Base-by-base conservation (phyloP, 2,797 vertebrate genomes). In the Parambassis ranga region DNA sequence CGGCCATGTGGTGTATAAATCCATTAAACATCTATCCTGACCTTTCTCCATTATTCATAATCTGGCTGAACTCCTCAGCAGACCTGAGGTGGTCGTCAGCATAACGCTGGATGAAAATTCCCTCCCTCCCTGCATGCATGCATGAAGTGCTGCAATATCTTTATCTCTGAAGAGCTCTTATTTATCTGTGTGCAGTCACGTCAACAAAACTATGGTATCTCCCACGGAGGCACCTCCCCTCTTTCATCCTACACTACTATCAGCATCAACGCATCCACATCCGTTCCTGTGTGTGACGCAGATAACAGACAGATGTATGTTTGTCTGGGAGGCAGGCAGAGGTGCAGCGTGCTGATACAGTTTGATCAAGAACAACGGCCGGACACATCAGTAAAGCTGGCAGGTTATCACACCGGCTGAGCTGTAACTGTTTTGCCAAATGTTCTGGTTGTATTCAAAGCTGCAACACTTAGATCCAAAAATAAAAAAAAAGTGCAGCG, bases 21-120 rank as follows among this genome's bases (percentile, higher is more conserved):
- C 78, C 69, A 84, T 81, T 79, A 79, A 77, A 84, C 74, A 83
- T 76, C 69, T 63, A 78, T 53, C 71, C 44, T 82, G 83, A 83
- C 87, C 83, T 87, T 87, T 85, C 76, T 85, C 59, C 75, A 87
- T 88, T 84, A 85, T 88, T 90, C 75, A 86, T 84, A 75, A 88
- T 80, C 73, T 74, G 63, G 38, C 64, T 81, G 57, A 87, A 71
- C 69, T 82, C 51, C 0, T 41, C 82, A 62, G 62, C 69, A 75
- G 87, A 86, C 83, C 60, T 31, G 9, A 43, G 59, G 61, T 75
- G 71, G 83, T 75, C 38, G 31, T 42, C 38, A 48, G 43, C 44
- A 46, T 30, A 69, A 61, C 16, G 10, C 50, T 16, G 10, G 22
- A 51, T 49, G 43, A 38, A 38, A 49, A 64, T 48, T 27, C 14